A percentile compares a stretch with the other conserved stretches of the same genome.
Evolutionary conservation across 2,888 invertebrate species (phyloP).

Genomic region (Periphyllus acericola): DNA sequence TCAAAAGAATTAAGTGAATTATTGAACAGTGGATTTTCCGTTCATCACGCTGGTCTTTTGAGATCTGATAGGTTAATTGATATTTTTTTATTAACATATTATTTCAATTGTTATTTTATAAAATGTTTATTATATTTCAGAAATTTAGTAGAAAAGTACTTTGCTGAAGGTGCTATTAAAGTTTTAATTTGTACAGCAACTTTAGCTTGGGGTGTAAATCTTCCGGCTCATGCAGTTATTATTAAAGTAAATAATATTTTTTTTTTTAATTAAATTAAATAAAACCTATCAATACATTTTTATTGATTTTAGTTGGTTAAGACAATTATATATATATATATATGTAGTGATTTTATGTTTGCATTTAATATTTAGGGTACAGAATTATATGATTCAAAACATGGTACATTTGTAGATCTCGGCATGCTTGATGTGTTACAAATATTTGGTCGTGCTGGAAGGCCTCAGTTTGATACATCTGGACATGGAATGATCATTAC

Average conservation of each 20-base stretch:
- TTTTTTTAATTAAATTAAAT: background rate
- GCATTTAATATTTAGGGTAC: constrained; percentile 77
- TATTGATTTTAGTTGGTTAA: background rate
- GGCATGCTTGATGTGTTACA: constrained; percentile 97
- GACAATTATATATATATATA: background rate
- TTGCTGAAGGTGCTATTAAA: constrained; percentile 86
- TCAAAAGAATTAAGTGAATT: constrained; percentile 86
- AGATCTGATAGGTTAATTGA: constrained; percentile 79
- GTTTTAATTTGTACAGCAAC: constrained; percentile 97
- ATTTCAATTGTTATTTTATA: background rate
- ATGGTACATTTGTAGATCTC: constrained; percentile 92
- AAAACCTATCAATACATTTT: background rate
- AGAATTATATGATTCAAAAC: constrained; percentile 95
- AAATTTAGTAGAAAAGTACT: constrained; percentile 88
- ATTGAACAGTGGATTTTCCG: constrained; percentile 87
- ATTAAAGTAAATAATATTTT: constrained; percentile 76
- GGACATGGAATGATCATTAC: constrained; percentile 98
- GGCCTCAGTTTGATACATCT: constrained; percentile 95
- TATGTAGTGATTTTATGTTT: background rate
- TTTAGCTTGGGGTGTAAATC: constrained; percentile 98
- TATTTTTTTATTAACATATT: background rate
- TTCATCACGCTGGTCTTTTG: constrained; percentile 97
- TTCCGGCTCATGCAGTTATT: constrained; percentile 97
- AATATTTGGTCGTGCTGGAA: constrained; percentile 98
- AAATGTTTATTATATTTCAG: constrained; percentile 67